Conservation (phyloP, 35 echinoderm and acorn worm genomes). For the Apostichopus parvimensis region DNA sequence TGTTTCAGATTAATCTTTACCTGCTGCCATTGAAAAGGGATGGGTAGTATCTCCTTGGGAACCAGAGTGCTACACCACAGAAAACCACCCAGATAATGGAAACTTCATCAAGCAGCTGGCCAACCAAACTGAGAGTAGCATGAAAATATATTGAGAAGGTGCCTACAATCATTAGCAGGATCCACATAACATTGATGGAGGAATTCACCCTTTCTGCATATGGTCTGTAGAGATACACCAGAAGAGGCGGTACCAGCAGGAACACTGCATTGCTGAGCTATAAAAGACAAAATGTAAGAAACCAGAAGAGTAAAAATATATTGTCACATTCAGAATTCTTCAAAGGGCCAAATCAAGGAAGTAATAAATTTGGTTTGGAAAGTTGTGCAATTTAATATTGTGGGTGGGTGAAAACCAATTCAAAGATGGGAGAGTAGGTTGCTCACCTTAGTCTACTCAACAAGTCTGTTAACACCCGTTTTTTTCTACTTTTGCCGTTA, state of each 20-base stretch:
- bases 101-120: conserved; percentile 89
- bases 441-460: too few relatives aligned
- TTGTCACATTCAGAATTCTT: too few relatives aligned
- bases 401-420: too few relatives aligned
- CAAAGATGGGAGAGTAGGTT: too few relatives aligned
- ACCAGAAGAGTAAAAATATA: too few relatives aligned
- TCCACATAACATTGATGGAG: conserved; percentile 93
- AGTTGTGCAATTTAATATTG: too few relatives aligned
- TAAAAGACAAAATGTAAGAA: neutral
- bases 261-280: conserved; percentile 97
- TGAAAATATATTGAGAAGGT: conserved; percentile 91
- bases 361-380: too few relatives aligned
- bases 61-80: conserved; percentile 89
- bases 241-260: conserved; percentile 78
- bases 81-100: conserved; percentile 94
- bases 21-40: conserved; percentile 81
- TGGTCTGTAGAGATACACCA: conserved; percentile 78
- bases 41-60: conserved; percentile 86
- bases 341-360: too few relatives aligned
- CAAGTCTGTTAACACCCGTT: too few relatives aligned
- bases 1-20: conserved; percentile 35
- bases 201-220: conserved; percentile 76
- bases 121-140: conserved; percentile 91
- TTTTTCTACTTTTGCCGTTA: too few relatives aligned
- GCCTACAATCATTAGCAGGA: conserved; percentile 88